Percentiles rank a stretch among this genome's conserved stretches.
phyloP scores from a whole-genome alignment of 2,888 invertebrate species.

The Agonopterix arenella region DNA sequence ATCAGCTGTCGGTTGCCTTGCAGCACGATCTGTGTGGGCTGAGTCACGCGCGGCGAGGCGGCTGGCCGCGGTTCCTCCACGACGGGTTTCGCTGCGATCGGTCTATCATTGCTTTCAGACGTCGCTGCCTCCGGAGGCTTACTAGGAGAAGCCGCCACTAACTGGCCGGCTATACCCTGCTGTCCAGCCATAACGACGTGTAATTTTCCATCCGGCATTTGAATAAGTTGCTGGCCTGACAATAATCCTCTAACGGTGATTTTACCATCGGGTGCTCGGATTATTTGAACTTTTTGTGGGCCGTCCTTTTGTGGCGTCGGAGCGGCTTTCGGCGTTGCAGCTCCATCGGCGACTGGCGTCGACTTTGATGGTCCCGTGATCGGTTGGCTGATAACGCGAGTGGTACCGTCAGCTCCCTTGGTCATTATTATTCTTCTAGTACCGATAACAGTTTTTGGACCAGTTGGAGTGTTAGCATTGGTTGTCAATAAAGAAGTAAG shows the following conservation, averaged over 20 bases:
- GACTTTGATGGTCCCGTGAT: conserved; percentile 57
- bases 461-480: conserved; percentile 64
- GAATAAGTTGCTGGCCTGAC: conserved; percentile 94
- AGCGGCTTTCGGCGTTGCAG: conserved; percentile 34
- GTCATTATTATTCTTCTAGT: conserved; percentile 85
- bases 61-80: conserved; percentile 16
- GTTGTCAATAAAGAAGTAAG: conserved; percentile 80
- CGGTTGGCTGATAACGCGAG: conserved; percentile 79
- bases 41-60: conserved; percentile 14
- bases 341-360: conserved; percentile 53
- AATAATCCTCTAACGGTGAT: conserved; percentile 93
- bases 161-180: conserved; percentile 65
- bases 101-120: conserved; percentile 21
- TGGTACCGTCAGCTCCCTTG: conserved; percentile 82
- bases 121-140: conserved; percentile 28
- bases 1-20: conserved; percentile 49
- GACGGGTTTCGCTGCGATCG: conserved; percentile 20
- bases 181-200: conserved; percentile 87
- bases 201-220: conserved; percentile 95
- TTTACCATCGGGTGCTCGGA: conserved; percentile 93
- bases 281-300: conserved; percentile 91
- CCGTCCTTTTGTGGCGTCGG: conserved; percentile 59
- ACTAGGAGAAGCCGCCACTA: conserved; percentile 52
- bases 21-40: conserved; percentile 36
- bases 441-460: conserved; percentile 81